Base-by-base conservation (phyloP, 2,888 invertebrate genomes). In the Pollenia griseotomentosa region DNA sequence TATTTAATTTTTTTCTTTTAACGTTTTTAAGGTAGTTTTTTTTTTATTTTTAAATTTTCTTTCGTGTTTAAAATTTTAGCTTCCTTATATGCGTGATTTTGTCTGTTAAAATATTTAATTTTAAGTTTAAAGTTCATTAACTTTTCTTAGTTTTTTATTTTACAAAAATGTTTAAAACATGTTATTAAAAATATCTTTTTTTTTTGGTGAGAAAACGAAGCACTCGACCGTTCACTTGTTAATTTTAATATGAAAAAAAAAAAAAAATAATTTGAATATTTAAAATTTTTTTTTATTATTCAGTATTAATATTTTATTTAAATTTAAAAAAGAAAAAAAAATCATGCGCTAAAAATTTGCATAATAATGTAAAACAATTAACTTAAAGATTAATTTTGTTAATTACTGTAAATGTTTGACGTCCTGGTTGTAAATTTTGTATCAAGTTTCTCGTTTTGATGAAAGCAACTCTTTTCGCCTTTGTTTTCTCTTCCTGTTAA, bases 71-170 rank as follows among this genome's bases (percentile, higher is more conserved):
- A 68, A 79, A 12, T 71, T 63, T 66, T 23, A 63, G 19, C 53
- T 82, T 74, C 74, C 74, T 68, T 44, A 23, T 74, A 66, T 66
- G 59, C 74, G 82, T 82, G 66, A 16, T 74, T 74, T 73, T 48
- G 0, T 48, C 48, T 70, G 44, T 77, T 70, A 46, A 53, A 55
- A 70, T 44, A 53, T 53, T 53, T 40, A 77, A 70, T 55, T 71
- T 83, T 65, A 66, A 59, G 83, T 78, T 77, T 82, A 82, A 85
- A 85, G 85, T 82, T 86, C 85, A 86, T 78, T 86, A 86, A 86
- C 85, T 73, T 44, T 82, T 66, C 48, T 46, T 33, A 55, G 16
- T 53, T 74, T 73, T 8, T 51, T 63, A 5, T 63, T 53, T 70
- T 23, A 57, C 14, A 16, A 68, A 82, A 23, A 48, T 57, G 40